phyloP scores from a whole-genome alignment of 2,797 vertebrate species.

The Pelodytes ibericus region DNA sequence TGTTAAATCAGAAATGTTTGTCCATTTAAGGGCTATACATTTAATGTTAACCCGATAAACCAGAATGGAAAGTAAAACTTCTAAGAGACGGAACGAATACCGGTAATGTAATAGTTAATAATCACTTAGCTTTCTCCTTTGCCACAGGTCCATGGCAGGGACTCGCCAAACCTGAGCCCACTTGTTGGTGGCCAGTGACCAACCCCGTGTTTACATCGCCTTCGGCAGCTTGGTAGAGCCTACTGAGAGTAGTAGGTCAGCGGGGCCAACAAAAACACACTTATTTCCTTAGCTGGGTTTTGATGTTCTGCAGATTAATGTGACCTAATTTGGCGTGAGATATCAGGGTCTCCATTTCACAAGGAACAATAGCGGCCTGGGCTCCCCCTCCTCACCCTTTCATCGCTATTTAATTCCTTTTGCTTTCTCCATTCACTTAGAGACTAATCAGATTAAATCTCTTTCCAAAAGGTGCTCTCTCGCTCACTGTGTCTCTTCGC shows the following conservation, averaged over 20 bases:
- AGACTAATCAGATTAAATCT: constrained; percentile 64
- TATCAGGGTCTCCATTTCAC: constrained; percentile 48
- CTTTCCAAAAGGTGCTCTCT: constrained; percentile 49
- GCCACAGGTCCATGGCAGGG: background rate
- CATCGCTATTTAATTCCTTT: constrained; percentile 60
- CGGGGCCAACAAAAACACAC: constrained; percentile 6
- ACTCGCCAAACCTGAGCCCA: background rate
- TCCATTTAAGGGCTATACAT: background rate
- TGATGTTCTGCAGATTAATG: constrained; percentile 32
- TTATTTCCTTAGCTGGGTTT: constrained; percentile 31
- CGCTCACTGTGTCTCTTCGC: constrained; percentile 6
- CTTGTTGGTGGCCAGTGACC: constrained; percentile 25
- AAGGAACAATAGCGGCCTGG: constrained; percentile 19
- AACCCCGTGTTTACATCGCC: constrained; percentile 31
- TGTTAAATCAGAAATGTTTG: background rate
- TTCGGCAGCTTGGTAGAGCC: background rate
- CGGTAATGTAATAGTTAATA: background rate
- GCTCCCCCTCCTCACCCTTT: constrained; percentile 50
- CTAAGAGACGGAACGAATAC: background rate
- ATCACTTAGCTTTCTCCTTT: background rate
- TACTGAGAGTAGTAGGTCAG: constrained; percentile 36
- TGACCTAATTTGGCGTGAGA: constrained; percentile 54
- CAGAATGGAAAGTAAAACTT: constrained; percentile 1
- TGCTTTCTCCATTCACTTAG: constrained; percentile 55
- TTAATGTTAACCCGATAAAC: background rate